Percentiles rank a stretch among this genome's conserved stretches.
phyloP scores from a whole-genome alignment of 2,113 vertebrate genomes.

The Callaeas wilsoni region DNA sequence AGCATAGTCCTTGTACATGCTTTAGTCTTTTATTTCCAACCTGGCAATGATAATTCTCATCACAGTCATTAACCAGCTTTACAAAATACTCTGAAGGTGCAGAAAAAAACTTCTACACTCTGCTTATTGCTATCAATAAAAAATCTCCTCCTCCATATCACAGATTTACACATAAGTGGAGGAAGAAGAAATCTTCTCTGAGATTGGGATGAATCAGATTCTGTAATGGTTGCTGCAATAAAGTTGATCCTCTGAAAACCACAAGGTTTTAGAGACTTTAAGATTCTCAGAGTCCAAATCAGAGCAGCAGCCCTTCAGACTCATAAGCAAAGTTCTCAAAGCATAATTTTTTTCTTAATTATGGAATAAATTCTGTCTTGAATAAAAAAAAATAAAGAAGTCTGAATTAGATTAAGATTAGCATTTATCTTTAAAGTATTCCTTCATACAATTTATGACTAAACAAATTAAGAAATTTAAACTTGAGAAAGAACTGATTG shows the following conservation, averaged over 20 bases:
- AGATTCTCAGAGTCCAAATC: background rate
- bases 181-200: background rate
- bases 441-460: background rate
- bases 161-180: background rate
- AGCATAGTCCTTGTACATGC: background rate
- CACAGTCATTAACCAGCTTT: background rate
- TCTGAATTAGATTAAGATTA: background rate
- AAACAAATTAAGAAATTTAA: background rate
- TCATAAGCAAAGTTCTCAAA: background rate
- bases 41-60: background rate
- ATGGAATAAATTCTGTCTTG: background rate
- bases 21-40: background rate
- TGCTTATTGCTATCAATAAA: background rate
- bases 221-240: background rate
- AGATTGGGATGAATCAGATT: background rate
- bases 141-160: background rate
- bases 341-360: background rate
- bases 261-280: background rate
- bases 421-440: background rate
- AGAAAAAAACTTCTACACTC: background rate
- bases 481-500: background rate
- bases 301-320: background rate
- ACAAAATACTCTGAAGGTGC: background rate
- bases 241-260: background rate
- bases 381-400: background rate